Evolutionary conservation across 2,888 invertebrate species (phyloP), one percentile per base, ranked within the genome.

Genomic region (Diaprepes abbreviatus): DNA sequence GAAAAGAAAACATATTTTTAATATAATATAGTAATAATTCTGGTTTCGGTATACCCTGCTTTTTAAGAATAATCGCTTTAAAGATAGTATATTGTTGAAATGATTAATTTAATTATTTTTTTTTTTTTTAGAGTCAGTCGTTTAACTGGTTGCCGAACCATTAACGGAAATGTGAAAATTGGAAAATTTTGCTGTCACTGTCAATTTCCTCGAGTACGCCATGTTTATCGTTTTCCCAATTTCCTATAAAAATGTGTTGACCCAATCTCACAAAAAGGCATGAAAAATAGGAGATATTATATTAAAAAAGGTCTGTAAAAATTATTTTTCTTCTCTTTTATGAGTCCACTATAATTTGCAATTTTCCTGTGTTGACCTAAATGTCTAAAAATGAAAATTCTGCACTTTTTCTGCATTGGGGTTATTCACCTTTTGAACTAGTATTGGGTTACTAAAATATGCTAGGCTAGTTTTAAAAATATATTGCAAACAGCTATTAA

Each of bases 371-470:
- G 17, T 35, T 54, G n/a, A 21, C 14, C 36, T 48, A 33, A 45
- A 17, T 19, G 5, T 7, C 14, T 31, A 45, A 24, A 60, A 48
- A 36, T 50, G 19, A 50, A 62, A 33, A 45, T 21, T 52, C 50
- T 52, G 38, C 36, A 52, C 17, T 52, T 45, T 60, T 62, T 52
- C 52, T 50, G 55, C 38, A 55, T 12, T 55, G 28, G 35, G 54
- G 65, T 65, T 65, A 57, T 65, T 65, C 65, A 65, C 65, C 65
- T 65, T 65, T 65, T 57, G 48, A 43, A 33, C 65, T 57, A 65
- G 48, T 65, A 57, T 65, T 48, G 40, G 12, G 35, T 65, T 43
- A 55, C 65, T 35, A 31, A 65, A 65, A 5, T 65, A 45, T 50
- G 65, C 36, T 57, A 28, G 9, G 7, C 45, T 45, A 24, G 45